These are phyloP conservation scores for Thereva unica DNA, from an alignment of 2,888 invertebrate genomes.

Conservation along the genomic window DNA sequence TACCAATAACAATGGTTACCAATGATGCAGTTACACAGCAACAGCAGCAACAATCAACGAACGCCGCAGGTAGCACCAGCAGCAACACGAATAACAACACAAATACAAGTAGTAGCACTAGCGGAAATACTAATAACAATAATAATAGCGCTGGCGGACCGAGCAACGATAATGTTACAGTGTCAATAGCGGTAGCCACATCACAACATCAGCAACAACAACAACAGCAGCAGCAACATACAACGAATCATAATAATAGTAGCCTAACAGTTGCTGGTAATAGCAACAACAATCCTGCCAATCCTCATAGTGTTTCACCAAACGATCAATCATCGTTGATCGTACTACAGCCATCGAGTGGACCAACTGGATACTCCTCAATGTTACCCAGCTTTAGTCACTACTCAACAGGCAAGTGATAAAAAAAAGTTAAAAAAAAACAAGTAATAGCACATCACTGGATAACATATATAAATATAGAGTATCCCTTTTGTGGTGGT, in stretches of 20 bases:
- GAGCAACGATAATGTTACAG: slow-evolving; percentile 10
- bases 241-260: slow-evolving; percentile 44
- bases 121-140: slow-evolving; percentile 11
- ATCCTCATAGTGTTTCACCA: slow-evolving; percentile 44
- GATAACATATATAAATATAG: too few relatives aligned
- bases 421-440: not conserved
- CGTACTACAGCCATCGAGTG: slow-evolving; percentile 64
- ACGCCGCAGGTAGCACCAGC: not conserved
- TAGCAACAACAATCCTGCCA: slow-evolving; percentile 43
- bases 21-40: slow-evolving; percentile 27
- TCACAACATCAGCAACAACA: slow-evolving; percentile 46
- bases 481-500: too few relatives aligned
- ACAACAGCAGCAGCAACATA: slow-evolving; percentile 50
- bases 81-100: not conserved
- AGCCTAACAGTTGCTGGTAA: slow-evolving; percentile 41
- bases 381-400: slow-evolving; percentile 72
- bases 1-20: slow-evolving; percentile 45
- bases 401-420: slow-evolving; percentile 68
- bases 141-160: slow-evolving; percentile 4
- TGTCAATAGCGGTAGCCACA: slow-evolving; percentile 33
- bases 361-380: slow-evolving; percentile 60
- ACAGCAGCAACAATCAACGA: slow-evolving; percentile 17
- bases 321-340: slow-evolving; percentile 52
- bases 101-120: slow-evolving; percentile 19
- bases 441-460: too few relatives aligned